Evolutionary conservation across 2,797 vertebrate genomes (phyloP), one percentile per base, ranked within the genome.

Genomic region (Merluccius polli): DNA sequence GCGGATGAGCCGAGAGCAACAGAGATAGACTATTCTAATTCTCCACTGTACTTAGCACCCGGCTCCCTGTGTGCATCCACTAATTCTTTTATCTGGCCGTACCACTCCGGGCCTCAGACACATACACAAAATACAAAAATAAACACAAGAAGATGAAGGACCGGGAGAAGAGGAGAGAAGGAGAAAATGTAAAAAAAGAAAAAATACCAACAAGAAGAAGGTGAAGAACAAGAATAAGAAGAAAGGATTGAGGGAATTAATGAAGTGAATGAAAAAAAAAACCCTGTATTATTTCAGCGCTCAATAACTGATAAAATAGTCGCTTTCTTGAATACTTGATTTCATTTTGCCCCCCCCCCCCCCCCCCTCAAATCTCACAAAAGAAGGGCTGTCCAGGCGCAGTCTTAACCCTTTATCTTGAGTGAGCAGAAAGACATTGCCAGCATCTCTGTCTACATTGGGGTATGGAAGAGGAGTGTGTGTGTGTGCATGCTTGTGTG

Each of bases 81-180:
- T 98, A 98, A 98, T 97, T 98, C 96, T 97, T 98, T 97, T 98
- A 98, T 98, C 97, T 98, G 96, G 94, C 96, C 96, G 93, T 94
- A 97, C 97, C 97, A 98, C 96, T 96, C 96, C 88, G 93, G 95
- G 95, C 95, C 95, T 93, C 95, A 95, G 95, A 95, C 94, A 95
- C 94, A 95, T 96, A 95, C 90, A 94, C 93, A 94, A 94, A 94
- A 94, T 18, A 73, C 9, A 32, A 32, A 41, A 63, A 63, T 52
- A 78, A 72, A 70, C 30, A 52, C 10, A 67, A 44, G 33, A 71
- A 75, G 63, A 71, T 21, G 59, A 36, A 67, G 63, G 33, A 70
- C 69, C 29, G 71, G 38, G 8, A 31, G 12, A 30, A 10, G n/a
- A 31, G n/a, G 2, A 18, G 32, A 21, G 5, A 80, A 38, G 33